Base-by-base conservation (phyloP, 2,888 invertebrate genomes). In the Metacarcinus magister region DNA sequence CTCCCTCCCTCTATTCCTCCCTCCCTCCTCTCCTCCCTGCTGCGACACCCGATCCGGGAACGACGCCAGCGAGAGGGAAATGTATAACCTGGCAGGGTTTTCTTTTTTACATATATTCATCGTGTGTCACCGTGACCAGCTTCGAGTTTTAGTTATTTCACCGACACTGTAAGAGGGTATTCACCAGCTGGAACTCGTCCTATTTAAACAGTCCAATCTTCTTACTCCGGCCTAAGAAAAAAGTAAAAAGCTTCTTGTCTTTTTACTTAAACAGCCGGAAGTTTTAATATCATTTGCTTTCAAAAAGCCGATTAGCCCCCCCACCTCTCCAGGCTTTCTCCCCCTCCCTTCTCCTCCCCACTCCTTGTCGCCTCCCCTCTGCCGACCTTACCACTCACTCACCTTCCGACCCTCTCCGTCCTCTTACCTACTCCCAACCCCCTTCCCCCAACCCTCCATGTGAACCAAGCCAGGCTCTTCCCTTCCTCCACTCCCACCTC, bases 261-360 rank as follows among this genome's bases (percentile, higher is more conserved):
- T 95, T 95, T 95, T 95, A 95, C 95, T 95, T 95, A 95, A 87
- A 95, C 95, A 95, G 95, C 91, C 91, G 95, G 95, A 95, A 95
- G 95, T 95, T 95, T 95, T 95, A 95, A 95, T 95, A 95, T 95
- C 95, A 95, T 95, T 95, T 95, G 95, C 95, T 95, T 95, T 95
- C 92, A 92, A 92, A 48, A 92, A 92, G 92, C 92, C 92, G 92
- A 46, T 92, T 92, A 92, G 48, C 46, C 7, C 92, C 92, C 28
- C 92, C 92, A 7, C 54, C 92, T 28, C 54, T 28, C 54, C 92
- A 54, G 8, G 48, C 10, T 54, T 54, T 23, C 60, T 28, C 60
- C 19, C 92, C 54, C 60, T 89, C 28, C 39, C 46, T 44, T 90
- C 54, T 60, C 43, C 54, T 43, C 60, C 39, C n/a, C 43, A 39